Evolutionary conservation across 1,140 invertebrate genomes (phyloP), one percentile per base, ranked within the genome.

Genomic region (Solenopsis invicta): DNA sequence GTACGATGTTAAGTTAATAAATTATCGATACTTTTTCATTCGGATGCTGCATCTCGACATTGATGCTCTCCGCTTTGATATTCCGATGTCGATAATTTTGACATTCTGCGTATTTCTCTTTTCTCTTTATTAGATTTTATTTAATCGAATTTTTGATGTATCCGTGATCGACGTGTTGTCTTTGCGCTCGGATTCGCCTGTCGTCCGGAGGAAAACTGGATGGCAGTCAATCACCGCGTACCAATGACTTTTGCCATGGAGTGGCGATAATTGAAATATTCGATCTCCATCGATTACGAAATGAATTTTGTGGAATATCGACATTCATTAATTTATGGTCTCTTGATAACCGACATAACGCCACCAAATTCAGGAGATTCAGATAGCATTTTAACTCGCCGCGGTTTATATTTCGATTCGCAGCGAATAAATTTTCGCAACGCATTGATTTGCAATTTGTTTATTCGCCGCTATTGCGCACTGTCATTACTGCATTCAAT

Each of bases 281-380:
- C 29, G 54, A 3, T 74, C 34, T 24, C 2, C 45, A 37, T 74
- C 13, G 54, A 50, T 82, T 59, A 24, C 34, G 1, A 13, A 54
- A 16, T 3, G 41, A 74, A 61, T 71, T 71, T 81, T 56, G 4
- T 4, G 21, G 54, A 48, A 74, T 74, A 74, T 34, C 24, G 67
- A 24, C 69, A 8, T 77, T 84, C 62, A 62, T 84, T 84, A 48
- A 84, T 84, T 84, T 84, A 75, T 50, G 16, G 4, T 9, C 0
- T 59, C 67, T 50, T 75, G 69, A 75, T 74, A 50, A 74, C 34
- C 6, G 54, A 61, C 41, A 75, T 37, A 81, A 71, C 34, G 37
- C 21, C 4, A 21, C 21, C 4, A 21, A 61, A 75, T 37, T 48
- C 1, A 13, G n/a, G 21, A n/a, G n/a, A 75, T 75, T 84, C 50